Evolutionary conservation across 2,113 vertebrate genomes (phyloP).

Genomic region (Apeltes quadracus): DNA sequence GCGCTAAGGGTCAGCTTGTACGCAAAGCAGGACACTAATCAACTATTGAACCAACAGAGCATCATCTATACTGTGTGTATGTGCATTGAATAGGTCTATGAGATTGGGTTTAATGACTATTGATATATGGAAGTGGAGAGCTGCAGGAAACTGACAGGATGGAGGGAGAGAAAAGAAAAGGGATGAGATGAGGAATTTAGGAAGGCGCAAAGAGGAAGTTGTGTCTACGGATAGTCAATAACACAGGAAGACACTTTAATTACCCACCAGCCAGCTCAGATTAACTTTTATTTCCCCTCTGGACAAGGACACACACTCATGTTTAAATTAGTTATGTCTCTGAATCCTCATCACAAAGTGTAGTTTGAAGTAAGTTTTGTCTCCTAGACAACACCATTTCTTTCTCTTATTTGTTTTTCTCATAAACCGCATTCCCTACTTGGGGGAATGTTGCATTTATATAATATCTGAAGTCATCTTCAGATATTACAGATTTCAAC

Average conservation of each 20-base stretch:
- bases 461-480: not conserved
- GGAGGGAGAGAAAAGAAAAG: constrained; percentile 44
- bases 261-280: constrained; percentile 70
- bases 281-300: constrained; percentile 63
- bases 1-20: constrained; percentile 43
- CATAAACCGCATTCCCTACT: not conserved
- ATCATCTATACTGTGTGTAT: constrained; percentile 37
- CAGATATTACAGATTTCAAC: not conserved
- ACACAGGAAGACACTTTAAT: constrained; percentile 78
- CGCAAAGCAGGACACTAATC: constrained; percentile 65
- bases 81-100: constrained; percentile 34
- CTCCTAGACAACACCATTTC: not conserved
- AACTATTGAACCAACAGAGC: constrained; percentile 65
- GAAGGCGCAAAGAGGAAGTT: constrained; percentile 42
- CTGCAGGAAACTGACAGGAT: constrained; percentile 65
- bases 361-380: constrained; percentile 26
- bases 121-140: constrained; percentile 60
- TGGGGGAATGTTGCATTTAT: not conserved
- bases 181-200: constrained; percentile 55
- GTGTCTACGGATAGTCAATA: constrained; percentile 67
- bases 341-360: constrained; percentile 21
- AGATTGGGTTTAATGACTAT: constrained; percentile 78
- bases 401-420: not conserved
- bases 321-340: constrained; percentile 34
- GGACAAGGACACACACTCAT: constrained; percentile 56